Base-by-base conservation (phyloP, 2,797 vertebrate species). In the Microcaecilia unicolor region DNA sequence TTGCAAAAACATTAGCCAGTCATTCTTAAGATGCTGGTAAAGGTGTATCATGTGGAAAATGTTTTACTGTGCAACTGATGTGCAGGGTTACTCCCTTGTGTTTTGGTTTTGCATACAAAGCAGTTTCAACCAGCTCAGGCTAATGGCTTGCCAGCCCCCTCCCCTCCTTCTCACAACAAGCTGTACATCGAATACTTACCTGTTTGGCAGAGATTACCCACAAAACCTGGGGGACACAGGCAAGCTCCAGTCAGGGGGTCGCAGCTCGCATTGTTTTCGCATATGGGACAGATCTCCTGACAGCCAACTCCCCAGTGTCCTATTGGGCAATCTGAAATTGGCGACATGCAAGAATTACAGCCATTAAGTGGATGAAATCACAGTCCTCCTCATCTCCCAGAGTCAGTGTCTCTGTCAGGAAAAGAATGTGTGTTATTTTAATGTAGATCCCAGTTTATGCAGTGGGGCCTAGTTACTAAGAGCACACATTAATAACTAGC, bases 231-330 rank as follows among this genome's bases (percentile, higher is more conserved):
- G 0, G 34, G 54, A 31, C 94, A 98, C n/a, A 50, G 16, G 25
- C 94, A 98, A 2, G 64, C 51, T 12, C 94, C 94, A 0, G 84
- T 83, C 56, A 64, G 37, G 0, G 84, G 86, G 21, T 88, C 62
- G 31, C 93, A 98, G 33, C 45, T 31, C 3, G 72, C 90, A 0
- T 76, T 71, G 1, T 94, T 87, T 26, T 85, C 76, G 24, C 95
- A 98, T 0, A 37, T 28, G 0, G 80, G 86, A 55, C 95, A 98
- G 16, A 64, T 68, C 51, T 85, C 80, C 52, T 66, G 77, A 62
- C 95, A 98, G 48, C 83, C 83, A 0, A 32, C 42, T 3, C 94
- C 95, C 95, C 95, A 97, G 40, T 11, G 77, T 3, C 91, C 90
- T 5, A 78, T 80, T 0, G 49, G 72, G 61, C 95, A 98, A 48